Percentiles rank a stretch among this genome's conserved stretches.
Evolutionary conservation across 2,888 invertebrate species (phyloP).

Genomic region (Aromia moschata): DNA sequence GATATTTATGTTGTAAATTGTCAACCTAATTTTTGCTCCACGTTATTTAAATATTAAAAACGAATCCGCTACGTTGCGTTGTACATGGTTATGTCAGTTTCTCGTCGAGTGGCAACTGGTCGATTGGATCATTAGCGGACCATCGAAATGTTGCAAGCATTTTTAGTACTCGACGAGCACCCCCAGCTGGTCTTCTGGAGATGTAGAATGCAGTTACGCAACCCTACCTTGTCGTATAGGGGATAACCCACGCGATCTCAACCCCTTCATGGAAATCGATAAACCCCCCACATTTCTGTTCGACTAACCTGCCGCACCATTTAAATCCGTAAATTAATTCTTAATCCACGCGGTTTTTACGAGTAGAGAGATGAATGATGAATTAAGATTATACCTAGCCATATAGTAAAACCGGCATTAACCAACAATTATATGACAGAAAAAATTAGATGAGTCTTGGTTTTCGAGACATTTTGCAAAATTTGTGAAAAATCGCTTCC

Average conservation of each 20-base stretch:
- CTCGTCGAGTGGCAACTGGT: not conserved
- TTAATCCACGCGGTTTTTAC: too few species aligned
- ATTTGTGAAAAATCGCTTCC: too few species aligned
- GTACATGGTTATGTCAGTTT: not conserved
- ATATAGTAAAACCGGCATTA: too few species aligned
- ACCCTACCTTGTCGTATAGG: constrained; percentile 38
- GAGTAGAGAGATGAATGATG: too few species aligned
- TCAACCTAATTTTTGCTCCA: too few species aligned
- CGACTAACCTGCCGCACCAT: constrained; percentile 11
- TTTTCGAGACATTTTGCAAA: too few species aligned
- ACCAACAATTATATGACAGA: too few species aligned
- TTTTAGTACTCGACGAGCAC: not conserved
- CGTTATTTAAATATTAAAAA: too few species aligned
- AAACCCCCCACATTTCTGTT: constrained; percentile 23
- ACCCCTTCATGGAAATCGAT: constrained; percentile 35
- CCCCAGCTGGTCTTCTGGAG: constrained; percentile 24
- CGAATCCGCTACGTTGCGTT: not conserved
- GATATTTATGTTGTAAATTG: too few species aligned
- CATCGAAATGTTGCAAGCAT: not conserved
- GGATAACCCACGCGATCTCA: constrained; percentile 29
- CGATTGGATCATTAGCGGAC: constrained; percentile 2
- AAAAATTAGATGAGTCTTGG: too few species aligned
- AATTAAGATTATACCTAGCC: too few species aligned
- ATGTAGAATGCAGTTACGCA: constrained; percentile 38
- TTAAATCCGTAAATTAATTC: constrained; percentile 5